Evolutionary conservation across 2,797 vertebrate genomes (phyloP), one percentile per base, ranked within the genome.

Genomic region (Hipposideros larvatus): DNA sequence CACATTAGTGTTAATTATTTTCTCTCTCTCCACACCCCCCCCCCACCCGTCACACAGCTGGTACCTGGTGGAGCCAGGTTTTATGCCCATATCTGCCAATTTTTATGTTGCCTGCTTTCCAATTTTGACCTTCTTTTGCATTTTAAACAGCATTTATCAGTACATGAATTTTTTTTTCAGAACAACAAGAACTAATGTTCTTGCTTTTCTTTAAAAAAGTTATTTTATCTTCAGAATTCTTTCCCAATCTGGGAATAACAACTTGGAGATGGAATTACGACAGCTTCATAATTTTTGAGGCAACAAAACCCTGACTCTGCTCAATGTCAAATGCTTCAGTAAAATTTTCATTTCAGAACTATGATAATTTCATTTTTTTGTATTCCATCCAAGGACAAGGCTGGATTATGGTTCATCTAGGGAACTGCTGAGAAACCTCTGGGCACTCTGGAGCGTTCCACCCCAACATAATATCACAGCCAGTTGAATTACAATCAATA

Each of bases 401-500:
- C 34, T 90, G 70, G 87, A 95, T 96, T 97, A 93, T 48, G 97
- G 87, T 18, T 97, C 85, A 90, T 28, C 7, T 90, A 86, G 79
- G 70, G 96, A 97, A 97, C 13, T 87, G 19, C 86, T 96, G 96
- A 96, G 95, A 97, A 98, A 96, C 90, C 73, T 93, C 90, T 93
- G 80, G 70, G 82, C 96, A 93, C 98, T 97, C 90, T 97, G 96
- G 83, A 88, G 95, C 95, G n/a, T 21, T 87, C 85, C 22, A 73
- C 22, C 95, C 91, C 86, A 93, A 97, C 85, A 77, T 71, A 96
- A 86, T 97, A 96, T 97, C 97, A 96, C 63, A 97, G 96, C 78
- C 86, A 96, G 82, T 13, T 88, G 87, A 98, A 97, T 96, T 96
- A 98, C 96, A 97, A 97, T 26, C 88, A 55, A 8, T 95, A 97